Percentiles rank a stretch among this genome's conserved stretches.
phyloP scores from a whole-genome alignment of 35 echinoderm and acorn worm genomes.

The Ophiothrix spiculata region DNA sequence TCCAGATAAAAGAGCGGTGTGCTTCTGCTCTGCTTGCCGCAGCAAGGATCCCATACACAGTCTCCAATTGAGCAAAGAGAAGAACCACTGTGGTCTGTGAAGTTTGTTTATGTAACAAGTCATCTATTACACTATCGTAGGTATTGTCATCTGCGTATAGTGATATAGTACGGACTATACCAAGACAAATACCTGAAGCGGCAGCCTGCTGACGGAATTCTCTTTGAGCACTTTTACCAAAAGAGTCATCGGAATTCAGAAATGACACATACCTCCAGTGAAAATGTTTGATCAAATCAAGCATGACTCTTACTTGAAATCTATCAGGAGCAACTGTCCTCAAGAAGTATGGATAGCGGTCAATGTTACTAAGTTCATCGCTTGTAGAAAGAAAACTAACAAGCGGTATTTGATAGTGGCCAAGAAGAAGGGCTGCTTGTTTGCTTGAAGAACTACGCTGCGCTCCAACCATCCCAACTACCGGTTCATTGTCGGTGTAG shows the following conservation, averaged over 20 bases:
- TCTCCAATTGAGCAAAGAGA: constrained; percentile 71
- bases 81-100: constrained; percentile 58
- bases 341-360: constrained; percentile 85
- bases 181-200: constrained; percentile 59
- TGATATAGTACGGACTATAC: constrained; percentile 37
- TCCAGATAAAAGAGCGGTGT: constrained; percentile 68
- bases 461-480: constrained; percentile 75
- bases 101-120: constrained; percentile 41
- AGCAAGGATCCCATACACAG: constrained; percentile 47
- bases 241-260: constrained; percentile 87
- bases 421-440: constrained; percentile 78
- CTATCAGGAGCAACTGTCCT: constrained; percentile 79
- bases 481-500: not conserved
- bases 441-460: constrained; percentile 78
- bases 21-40: constrained; percentile 30
- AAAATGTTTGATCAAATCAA: constrained; percentile 61
- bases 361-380: constrained; percentile 85
- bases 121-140: constrained; percentile 37
- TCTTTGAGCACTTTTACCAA: constrained; percentile 72
- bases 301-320: constrained; percentile 88
- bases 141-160: constrained; percentile 15
- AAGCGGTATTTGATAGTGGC: constrained; percentile 77
- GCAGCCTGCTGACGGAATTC: constrained; percentile 52
- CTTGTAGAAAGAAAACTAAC: constrained; percentile 92
- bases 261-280: constrained; percentile 83